phyloP scores from a whole-genome alignment of 2,888 invertebrate species.

The Apocheima hispidaria region DNA sequence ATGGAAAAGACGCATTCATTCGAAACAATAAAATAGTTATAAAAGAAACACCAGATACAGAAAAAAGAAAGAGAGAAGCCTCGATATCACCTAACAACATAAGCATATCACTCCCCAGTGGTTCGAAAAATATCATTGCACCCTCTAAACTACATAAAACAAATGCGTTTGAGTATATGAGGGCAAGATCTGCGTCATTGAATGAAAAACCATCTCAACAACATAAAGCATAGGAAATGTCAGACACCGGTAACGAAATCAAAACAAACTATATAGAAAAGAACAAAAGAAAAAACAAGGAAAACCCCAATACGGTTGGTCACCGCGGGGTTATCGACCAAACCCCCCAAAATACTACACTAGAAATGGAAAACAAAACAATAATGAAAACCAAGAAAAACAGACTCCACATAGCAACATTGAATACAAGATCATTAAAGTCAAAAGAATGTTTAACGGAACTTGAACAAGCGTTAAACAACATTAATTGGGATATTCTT shows the following conservation, averaged over 20 bases:
- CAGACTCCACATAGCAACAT: slow-evolving; percentile 22
- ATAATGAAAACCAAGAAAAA: not conserved
- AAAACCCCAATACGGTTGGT: slow-evolving; percentile 30
- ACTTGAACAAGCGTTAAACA: slow-evolving; percentile 27
- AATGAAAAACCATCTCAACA: not conserved
- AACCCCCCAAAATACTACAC: slow-evolving; percentile 23
- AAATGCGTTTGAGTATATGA: not conserved
- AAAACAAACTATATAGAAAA: not conserved
- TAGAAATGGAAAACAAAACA: slow-evolving; percentile 3
- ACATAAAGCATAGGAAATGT: not conserved
- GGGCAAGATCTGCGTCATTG: not conserved
- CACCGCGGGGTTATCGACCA: slow-evolving; percentile 38
- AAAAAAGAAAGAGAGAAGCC: no score
- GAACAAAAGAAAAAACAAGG: not conserved
- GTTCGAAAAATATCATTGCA: not conserved
- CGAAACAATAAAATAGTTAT: no score
- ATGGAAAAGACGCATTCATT: no score
- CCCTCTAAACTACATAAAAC: not conserved
- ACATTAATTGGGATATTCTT: slow-evolving; percentile 33
- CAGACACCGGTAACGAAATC: not conserved
- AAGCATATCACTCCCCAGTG: no score
- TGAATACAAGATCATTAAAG: slow-evolving; percentile 28
- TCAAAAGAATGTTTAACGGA: slow-evolving; percentile 26
- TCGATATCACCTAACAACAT: no score
- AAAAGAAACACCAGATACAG: no score